These are phyloP conservation scores for Archips crataeganus DNA, from an alignment of 2,888 invertebrate species.

Conservation along the genomic window DNA sequence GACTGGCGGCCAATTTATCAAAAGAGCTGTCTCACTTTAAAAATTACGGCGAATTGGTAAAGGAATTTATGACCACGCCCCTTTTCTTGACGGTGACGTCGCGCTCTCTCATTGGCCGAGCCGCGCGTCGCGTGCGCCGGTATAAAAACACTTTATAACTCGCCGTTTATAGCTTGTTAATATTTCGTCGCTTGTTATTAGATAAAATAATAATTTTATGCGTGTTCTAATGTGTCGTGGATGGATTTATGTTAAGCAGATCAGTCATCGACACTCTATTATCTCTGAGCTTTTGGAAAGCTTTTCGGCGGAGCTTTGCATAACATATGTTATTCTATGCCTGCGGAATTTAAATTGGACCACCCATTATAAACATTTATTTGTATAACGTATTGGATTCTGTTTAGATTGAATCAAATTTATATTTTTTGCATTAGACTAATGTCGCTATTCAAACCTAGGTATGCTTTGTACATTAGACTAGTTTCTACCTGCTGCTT, in stretches of 20 bases:
- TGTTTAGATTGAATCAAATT: slow-evolving; percentile 7
- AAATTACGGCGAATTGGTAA: slow-evolving; percentile 41
- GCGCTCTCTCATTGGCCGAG: slow-evolving; percentile 46
- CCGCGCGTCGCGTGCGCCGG: slow-evolving; percentile 47
- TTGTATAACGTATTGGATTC: slow-evolving; percentile 30
- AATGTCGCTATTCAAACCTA: not conserved
- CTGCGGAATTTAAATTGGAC: slow-evolving; percentile 22
- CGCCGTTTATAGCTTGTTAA: slow-evolving; percentile 48
- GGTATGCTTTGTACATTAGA: too few species aligned
- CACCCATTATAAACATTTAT: slow-evolving; percentile 34
- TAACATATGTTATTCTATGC: slow-evolving; percentile 12
- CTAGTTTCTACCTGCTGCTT: too few species aligned
- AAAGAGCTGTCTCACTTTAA: slow-evolving; percentile 43
- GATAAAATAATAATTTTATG: slow-evolving; percentile 49
- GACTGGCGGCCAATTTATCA: slow-evolving; percentile 47
- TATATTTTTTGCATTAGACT: not conserved
- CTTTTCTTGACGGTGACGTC: slow-evolving; percentile 43
- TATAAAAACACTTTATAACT: slow-evolving; percentile 44
- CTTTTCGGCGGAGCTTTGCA: slow-evolving; percentile 40
- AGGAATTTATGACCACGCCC: slow-evolving; percentile 44
- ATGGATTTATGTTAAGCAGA: slow-evolving; percentile 50
- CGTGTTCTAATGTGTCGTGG: slow-evolving; percentile 42
- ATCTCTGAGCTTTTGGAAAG: slow-evolving; percentile 22
- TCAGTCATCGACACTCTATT: slow-evolving; percentile 46
- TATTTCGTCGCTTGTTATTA: slow-evolving; percentile 48